A percentile compares a stretch with the other conserved stretches of the same genome.
These are phyloP conservation scores for Oeneis ivallda DNA, from an alignment of 2,888 invertebrate genomes.

Conservation along the genomic window DNA sequence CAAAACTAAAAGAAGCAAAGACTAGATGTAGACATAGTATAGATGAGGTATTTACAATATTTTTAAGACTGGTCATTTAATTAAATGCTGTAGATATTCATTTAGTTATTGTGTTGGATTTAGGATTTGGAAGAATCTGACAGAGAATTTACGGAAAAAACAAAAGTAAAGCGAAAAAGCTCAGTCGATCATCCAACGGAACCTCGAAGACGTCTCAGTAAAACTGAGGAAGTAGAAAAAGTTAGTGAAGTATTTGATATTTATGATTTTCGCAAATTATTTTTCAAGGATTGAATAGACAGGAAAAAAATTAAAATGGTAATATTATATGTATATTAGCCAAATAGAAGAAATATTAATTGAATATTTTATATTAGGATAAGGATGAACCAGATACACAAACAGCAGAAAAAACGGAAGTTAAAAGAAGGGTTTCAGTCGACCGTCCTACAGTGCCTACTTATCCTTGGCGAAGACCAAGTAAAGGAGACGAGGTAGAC, in stretches of 20 bases:
- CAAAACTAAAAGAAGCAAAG: slow-evolving; percentile 41
- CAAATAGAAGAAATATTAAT: background rate
- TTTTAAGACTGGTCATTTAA: background rate
- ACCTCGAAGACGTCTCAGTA: slow-evolving; percentile 49
- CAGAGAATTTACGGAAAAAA: slow-evolving; percentile 45
- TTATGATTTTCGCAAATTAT: too few relatives aligned
- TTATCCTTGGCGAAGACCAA: slow-evolving; percentile 49
- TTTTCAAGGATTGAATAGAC: too few relatives aligned
- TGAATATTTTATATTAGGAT: slow-evolving; percentile 45
- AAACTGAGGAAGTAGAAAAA: slow-evolving; percentile 45
- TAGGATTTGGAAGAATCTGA: slow-evolving; percentile 52
- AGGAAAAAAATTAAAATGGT: background rate
- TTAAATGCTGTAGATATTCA: background rate
- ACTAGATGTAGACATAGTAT: slow-evolving; percentile 52
- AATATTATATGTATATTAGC: background rate
- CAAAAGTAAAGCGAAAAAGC: slow-evolving; percentile 48
- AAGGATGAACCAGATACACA: slow-evolving; percentile 48
- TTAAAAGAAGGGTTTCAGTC: slow-evolving; percentile 47
- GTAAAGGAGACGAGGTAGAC: slow-evolving; percentile 47
- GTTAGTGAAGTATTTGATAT: slow-evolving; percentile 7
- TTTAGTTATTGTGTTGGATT: slow-evolving; percentile 23
- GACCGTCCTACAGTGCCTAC: slow-evolving; percentile 48
- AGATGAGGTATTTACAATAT: slow-evolving; percentile 52
- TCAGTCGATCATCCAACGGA: slow-evolving; percentile 48
- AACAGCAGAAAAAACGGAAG: slow-evolving; percentile 45